A percentile compares a stretch with the other conserved stretches of the same genome.
These are phyloP conservation scores for Lasioglossum marginatum DNA, from an alignment of 2,888 invertebrate species.

Conservation along the genomic window DNA sequence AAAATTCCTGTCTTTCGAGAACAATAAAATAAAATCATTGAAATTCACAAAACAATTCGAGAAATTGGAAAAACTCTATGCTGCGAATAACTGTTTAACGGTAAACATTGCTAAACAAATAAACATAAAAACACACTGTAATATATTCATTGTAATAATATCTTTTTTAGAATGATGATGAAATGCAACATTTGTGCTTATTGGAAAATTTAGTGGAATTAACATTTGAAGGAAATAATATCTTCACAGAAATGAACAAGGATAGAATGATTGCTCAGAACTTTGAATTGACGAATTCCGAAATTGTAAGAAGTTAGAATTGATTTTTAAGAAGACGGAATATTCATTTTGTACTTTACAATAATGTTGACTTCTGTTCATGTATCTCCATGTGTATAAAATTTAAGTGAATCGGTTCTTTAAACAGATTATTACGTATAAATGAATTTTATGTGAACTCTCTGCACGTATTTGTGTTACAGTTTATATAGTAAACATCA, in stretches of 20 bases:
- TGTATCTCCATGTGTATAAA: neutral
- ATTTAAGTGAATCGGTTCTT: neutral
- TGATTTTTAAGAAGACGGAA: neutral
- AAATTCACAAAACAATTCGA: slow-evolving; percentile 56
- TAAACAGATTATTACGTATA: neutral
- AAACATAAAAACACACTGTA: neutral
- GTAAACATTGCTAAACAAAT: slow-evolving; percentile 52
- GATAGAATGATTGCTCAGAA: slow-evolving; percentile 25
- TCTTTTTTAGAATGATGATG: slow-evolving; percentile 31
- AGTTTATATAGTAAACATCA: slow-evolving; percentile 1
- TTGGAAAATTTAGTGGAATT: slow-evolving; percentile 53
- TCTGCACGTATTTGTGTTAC: neutral
- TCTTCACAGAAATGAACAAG: slow-evolving; percentile 19
- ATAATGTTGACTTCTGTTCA: neutral
- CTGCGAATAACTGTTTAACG: slow-evolving; percentile 68
- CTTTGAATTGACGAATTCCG: slow-evolving; percentile 35
- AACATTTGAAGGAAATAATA: slow-evolving; percentile 49
- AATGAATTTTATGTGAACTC: neutral
- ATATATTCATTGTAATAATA: neutral
- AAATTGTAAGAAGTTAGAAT: slow-evolving; percentile 16
- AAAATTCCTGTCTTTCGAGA: slow-evolving; percentile 66
- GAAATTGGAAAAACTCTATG: slow-evolving; percentile 64
- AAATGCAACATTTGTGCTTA: slow-evolving; percentile 35
- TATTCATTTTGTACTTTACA: neutral
- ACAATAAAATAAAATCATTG: slow-evolving; percentile 66